phyloP scores from a whole-genome alignment of 2,113 vertebrate genomes.

The Caloenas nicobarica region DNA sequence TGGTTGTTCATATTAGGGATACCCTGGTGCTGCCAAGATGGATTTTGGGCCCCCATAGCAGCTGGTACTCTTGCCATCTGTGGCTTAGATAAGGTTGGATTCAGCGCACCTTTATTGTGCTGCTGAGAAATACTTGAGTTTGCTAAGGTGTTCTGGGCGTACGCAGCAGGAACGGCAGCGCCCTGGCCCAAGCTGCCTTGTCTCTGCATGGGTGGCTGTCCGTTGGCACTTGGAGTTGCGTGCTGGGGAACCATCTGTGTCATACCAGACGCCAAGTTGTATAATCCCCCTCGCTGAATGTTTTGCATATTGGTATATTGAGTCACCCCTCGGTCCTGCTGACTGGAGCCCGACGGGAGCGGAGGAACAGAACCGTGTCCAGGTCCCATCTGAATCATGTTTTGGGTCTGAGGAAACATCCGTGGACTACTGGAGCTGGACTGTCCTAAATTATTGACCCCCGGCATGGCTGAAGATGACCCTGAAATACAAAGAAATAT shows the following conservation, averaged over 20 bases:
- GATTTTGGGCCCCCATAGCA: constrained; percentile 76
- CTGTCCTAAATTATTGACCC: constrained; percentile 82
- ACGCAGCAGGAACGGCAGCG: constrained; percentile 74
- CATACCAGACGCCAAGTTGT: constrained; percentile 80
- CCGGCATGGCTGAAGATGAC: constrained; percentile 82
- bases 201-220: constrained; percentile 80
- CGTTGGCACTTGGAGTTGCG: constrained; percentile 66
- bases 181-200: constrained; percentile 74
- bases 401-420: constrained; percentile 87
- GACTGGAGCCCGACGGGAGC: constrained; percentile 74
- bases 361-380: constrained; percentile 78
- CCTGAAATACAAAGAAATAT: constrained; percentile 72
- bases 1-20: constrained; percentile 83
- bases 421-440: constrained; percentile 82
- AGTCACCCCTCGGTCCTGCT: constrained; percentile 83
- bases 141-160: constrained; percentile 85
- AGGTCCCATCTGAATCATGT: constrained; percentile 86
- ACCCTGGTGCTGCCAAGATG: constrained; percentile 86
- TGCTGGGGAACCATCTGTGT: constrained; percentile 77
- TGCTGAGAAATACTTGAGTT: constrained; percentile 79
- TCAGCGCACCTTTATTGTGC: constrained; percentile 82
- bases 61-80: constrained; percentile 81
- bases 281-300: constrained; percentile 83
- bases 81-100: constrained; percentile 84
- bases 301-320: constrained; percentile 83